Evolutionary conservation across 2,888 invertebrate species (phyloP).

Genomic region (Galeruca laticollis): DNA sequence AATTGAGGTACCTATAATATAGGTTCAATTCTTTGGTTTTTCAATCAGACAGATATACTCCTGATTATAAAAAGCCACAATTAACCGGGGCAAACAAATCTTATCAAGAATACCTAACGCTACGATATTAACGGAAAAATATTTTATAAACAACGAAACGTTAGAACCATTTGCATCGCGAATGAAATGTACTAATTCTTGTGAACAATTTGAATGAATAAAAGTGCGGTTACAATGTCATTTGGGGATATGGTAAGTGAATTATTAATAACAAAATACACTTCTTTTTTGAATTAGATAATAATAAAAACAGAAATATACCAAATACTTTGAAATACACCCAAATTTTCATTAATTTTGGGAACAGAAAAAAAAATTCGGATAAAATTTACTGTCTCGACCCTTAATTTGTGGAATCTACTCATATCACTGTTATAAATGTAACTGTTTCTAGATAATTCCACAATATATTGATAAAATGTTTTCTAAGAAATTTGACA

Average conservation of each 20-base stretch:
- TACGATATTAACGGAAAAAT: not conserved
- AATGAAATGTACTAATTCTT: not conserved
- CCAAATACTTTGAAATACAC: too few relatives aligned
- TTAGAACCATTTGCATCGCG: not conserved
- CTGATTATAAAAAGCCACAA: not conserved
- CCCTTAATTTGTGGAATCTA: too few relatives aligned
- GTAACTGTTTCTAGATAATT: too few relatives aligned
- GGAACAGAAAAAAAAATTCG: too few relatives aligned
- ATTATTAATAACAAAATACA: not conserved
- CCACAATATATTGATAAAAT: too few relatives aligned
- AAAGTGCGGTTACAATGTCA: not conserved
- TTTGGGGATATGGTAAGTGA: not conserved
- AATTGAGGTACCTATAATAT: too few relatives aligned
- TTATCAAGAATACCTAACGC: conserved; percentile 1
- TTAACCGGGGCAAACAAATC: not conserved
- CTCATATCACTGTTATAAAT: too few relatives aligned
- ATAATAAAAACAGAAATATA: not conserved
- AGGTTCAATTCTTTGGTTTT: not conserved
- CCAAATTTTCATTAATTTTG: too few relatives aligned
- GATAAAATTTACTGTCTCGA: too few relatives aligned
- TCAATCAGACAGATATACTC: not conserved
- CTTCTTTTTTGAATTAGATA: too few relatives aligned
- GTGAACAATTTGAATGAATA: not conserved
- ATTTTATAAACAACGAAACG: not conserved
- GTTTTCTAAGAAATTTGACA: too few relatives aligned